These are phyloP conservation scores for Cebuella pygmaea DNA, from an alignment of 2,797 vertebrate species.

Conservation along the genomic window DNA sequence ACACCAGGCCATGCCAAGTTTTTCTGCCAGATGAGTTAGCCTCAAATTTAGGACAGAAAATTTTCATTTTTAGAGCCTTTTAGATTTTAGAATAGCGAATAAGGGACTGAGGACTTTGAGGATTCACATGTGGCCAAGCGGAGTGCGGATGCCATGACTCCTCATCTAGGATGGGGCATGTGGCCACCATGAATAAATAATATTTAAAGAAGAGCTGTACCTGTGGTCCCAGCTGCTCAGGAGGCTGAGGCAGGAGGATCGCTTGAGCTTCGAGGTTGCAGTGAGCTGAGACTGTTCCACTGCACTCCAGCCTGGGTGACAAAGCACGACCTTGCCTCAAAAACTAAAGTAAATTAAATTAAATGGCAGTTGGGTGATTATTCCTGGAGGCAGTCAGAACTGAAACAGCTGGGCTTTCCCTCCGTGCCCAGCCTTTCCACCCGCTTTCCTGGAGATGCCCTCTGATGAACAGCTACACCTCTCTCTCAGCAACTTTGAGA, in stretches of 20 bases:
- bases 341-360: background rate
- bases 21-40: background rate
- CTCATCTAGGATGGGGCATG: background rate
- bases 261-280: no score
- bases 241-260: no score
- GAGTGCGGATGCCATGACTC: background rate
- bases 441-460: background rate
- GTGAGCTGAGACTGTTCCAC: no score
- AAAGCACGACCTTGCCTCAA: no score
- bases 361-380: background rate
- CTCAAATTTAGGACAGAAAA: background rate
- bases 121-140: background rate
- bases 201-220: background rate
- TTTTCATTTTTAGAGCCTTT: background rate
- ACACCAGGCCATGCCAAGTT: background rate
- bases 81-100: background rate
- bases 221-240: no score
- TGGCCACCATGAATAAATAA: background rate
- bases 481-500: background rate
- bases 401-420: background rate
- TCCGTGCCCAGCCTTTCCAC: background rate
- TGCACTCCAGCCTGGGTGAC: no score
- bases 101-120: background rate
- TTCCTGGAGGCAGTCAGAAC: background rate
- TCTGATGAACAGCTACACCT: background rate